Conservation (phyloP, 2,888 invertebrate species). For the Panorpa germanica region DNA sequence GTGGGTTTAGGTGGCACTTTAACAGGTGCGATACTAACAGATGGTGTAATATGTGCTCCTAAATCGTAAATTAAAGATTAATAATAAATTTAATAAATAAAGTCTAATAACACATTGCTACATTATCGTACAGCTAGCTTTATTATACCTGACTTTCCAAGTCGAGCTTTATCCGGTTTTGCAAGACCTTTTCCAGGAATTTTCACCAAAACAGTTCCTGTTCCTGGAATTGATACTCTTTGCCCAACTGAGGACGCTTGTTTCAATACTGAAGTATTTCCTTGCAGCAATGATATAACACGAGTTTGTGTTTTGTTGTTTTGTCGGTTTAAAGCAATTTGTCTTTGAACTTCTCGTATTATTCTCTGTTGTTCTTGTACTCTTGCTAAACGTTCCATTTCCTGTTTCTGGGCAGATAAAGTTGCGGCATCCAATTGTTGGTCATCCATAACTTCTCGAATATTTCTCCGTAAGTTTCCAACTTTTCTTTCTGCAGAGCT, state of each 20-base stretch:
- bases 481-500: conserved; percentile 15
- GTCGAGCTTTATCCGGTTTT: too few relatives aligned
- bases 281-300: conserved; percentile 52
- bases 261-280: conserved; percentile 36
- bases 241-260: conserved; percentile 18
- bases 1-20: conserved; percentile 7
- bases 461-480: conserved; percentile 59
- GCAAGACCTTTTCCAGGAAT: conserved; percentile 24
- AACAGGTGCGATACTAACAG: conserved; percentile 29
- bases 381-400: conserved; percentile 68
- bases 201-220: conserved; percentile 28
- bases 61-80: conserved; percentile 4
- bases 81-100: conserved; percentile 1
- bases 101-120: conserved; percentile 8
- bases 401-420: conserved; percentile 78
- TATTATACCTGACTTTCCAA: too few relatives aligned
- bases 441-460: conserved; percentile 85
- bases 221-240: conserved; percentile 10
- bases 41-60: conserved; percentile 23
- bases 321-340: conserved; percentile 55
- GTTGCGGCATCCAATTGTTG: conserved; percentile 86
- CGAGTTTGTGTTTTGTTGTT: conserved; percentile 46
- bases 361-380: conserved; percentile 75
- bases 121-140: too few relatives aligned
- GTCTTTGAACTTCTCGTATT: conserved; percentile 62